phyloP scores from a whole-genome alignment of 1,140 invertebrate genomes.

The Steinernema khuongi region DNA sequence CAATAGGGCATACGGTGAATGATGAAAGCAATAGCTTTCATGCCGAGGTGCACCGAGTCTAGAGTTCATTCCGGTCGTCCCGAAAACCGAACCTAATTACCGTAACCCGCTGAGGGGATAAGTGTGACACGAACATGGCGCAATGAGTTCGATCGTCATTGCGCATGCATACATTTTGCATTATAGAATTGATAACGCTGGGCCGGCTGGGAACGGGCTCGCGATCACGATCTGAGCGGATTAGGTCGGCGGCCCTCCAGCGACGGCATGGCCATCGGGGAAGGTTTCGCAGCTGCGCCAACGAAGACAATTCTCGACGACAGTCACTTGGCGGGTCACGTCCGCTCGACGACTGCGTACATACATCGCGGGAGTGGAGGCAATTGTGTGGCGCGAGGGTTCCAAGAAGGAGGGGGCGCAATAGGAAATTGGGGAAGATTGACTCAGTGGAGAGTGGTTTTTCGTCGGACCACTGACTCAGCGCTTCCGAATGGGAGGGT shows the following conservation, averaged over 20 bases:
- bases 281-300: not conserved
- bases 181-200: slow-evolving; percentile 9
- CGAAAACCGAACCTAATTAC: no score
- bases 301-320: not conserved
- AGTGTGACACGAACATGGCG: no score
- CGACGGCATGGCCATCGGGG: slow-evolving; percentile 1
- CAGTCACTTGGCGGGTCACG: not conserved
- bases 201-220: not conserved
- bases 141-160: not conserved
- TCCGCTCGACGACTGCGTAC: not conserved
- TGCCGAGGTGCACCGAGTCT: no score
- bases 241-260: not conserved
- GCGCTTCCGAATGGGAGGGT: no score
- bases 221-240: slow-evolving; percentile 8
- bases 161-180: slow-evolving; percentile 4
- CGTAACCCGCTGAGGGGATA: no score
- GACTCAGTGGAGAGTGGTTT: not conserved
- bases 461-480: not conserved
- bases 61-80: no score
- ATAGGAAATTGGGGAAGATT: not conserved
- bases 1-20: no score
- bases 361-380: not conserved
- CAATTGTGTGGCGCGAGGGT: not conserved
- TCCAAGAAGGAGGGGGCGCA: not conserved
- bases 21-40: no score